Evolutionary conservation across 2,113 vertebrate genomes (phyloP).

Genomic region (Calonectris borealis): DNA sequence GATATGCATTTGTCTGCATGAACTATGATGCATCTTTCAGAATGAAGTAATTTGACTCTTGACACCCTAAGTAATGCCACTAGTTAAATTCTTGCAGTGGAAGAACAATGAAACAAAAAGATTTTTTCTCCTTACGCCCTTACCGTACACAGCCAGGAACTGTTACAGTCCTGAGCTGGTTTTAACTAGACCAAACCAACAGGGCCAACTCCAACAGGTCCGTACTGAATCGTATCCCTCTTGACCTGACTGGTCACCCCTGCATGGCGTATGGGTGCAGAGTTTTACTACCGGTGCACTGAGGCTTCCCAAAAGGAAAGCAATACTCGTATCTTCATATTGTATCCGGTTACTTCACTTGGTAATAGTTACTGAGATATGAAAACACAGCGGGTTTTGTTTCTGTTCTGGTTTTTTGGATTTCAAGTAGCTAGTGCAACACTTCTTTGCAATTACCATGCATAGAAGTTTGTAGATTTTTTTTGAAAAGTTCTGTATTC

Average conservation of each 20-base stretch:
- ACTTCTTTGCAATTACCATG: not conserved
- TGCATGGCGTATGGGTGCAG: no score
- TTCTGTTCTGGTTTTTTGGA: not conserved
- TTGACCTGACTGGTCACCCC: not conserved
- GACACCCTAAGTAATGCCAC: not conserved
- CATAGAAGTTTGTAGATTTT: not conserved
- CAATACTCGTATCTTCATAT: not conserved
- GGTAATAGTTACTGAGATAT: not conserved
- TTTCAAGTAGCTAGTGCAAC: constrained; percentile 5
- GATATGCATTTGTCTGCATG: not conserved
- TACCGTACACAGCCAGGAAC: not conserved
- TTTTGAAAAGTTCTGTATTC: constrained; percentile 33
- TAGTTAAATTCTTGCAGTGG: not conserved
- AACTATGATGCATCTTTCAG: not conserved
- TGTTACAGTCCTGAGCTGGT: not conserved
- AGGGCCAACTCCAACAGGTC: not conserved
- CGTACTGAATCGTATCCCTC: fast-evolving
- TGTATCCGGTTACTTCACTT: not conserved
- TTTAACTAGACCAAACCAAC: not conserved
- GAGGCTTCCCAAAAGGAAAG: not conserved
- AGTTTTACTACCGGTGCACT: not conserved
- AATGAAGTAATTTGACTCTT: not conserved
- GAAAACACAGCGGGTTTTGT: not conserved
- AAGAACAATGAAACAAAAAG: not conserved
- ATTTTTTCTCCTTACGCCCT: not conserved